Percentiles rank a stretch among this genome's conserved stretches.
These are phyloP conservation scores for Callitettix versicolor DNA, from an alignment of 1,140 invertebrate species.

Conservation along the genomic window DNA sequence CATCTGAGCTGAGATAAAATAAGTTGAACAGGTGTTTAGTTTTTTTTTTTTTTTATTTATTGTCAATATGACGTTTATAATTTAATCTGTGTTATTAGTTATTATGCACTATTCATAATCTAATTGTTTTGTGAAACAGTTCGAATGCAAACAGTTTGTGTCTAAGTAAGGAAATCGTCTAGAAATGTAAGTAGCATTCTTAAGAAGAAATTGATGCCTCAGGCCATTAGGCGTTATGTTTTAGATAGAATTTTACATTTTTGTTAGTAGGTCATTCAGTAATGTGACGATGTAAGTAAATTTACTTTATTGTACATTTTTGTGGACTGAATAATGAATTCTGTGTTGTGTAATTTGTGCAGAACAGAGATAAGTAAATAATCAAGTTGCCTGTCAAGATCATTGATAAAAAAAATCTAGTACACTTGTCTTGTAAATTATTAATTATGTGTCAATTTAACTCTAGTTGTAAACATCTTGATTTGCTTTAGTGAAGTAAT, in stretches of 20 bases:
- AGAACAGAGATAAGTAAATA: too few species aligned
- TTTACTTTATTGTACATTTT: background rate
- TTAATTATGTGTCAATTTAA: too few species aligned
- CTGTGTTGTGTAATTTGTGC: too few species aligned
- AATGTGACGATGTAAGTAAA: background rate
- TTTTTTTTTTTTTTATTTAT: slow-evolving; percentile 1
- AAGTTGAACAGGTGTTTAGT: slow-evolving; percentile 1
- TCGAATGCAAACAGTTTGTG: background rate
- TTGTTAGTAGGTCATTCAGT: too few species aligned
- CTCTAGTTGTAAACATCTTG: too few species aligned
- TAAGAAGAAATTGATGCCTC: slow-evolving; percentile 8
- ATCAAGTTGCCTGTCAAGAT: too few species aligned
- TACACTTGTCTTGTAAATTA: too few species aligned
- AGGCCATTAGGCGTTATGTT: slow-evolving; percentile 11
- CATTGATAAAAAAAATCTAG: too few species aligned
- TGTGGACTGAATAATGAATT: background rate
- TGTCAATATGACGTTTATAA: background rate
- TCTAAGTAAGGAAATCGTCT: background rate
- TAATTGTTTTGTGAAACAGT: background rate
- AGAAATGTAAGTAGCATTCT: slow-evolving; percentile 8
- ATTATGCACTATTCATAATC: background rate
- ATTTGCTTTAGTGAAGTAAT: too few species aligned
- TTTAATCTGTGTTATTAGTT: background rate
- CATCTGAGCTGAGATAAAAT: slow-evolving; percentile 4
- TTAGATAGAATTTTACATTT: background rate